Evolutionary conservation across 2,113 vertebrate genomes (phyloP).

Genomic region (Urocitellus parryii): DNA sequence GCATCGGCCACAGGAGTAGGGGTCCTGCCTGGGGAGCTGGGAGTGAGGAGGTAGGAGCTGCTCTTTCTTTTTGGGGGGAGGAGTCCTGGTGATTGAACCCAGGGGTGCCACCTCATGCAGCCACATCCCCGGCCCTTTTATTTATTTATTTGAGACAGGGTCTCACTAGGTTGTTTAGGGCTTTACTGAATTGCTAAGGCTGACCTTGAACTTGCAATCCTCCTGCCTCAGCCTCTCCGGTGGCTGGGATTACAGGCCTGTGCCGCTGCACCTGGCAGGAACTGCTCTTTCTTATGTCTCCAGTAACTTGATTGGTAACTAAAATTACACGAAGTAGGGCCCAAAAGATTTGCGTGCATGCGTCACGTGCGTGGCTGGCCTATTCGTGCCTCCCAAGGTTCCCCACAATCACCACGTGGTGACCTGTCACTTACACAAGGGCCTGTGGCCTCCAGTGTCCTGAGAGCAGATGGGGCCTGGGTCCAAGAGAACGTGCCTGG

Average conservation of each 20-base stretch:
- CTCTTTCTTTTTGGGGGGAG: not conserved
- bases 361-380: fast-evolving
- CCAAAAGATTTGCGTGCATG: not conserved
- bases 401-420: not conserved
- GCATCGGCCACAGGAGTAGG: too few species aligned
- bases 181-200: too few species aligned
- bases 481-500: not conserved
- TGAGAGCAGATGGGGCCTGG: not conserved
- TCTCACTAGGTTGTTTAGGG: not conserved
- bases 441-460: too few species aligned
- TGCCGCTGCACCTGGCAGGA: too few species aligned
- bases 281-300: not conserved
- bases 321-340: not conserved
- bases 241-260: too few species aligned
- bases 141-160: not conserved
- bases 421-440: not conserved
- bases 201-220: too few species aligned
- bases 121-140: not conserved
- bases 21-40: too few species aligned
- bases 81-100: too few species aligned
- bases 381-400: not conserved
- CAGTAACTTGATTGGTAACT: not conserved
- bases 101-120: too few species aligned
- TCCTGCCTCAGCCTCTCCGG: not conserved
- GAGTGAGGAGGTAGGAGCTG: too few species aligned